Base-by-base conservation (phyloP, 2,113 vertebrate genomes). In the Muntiacus muntjak region DNA sequence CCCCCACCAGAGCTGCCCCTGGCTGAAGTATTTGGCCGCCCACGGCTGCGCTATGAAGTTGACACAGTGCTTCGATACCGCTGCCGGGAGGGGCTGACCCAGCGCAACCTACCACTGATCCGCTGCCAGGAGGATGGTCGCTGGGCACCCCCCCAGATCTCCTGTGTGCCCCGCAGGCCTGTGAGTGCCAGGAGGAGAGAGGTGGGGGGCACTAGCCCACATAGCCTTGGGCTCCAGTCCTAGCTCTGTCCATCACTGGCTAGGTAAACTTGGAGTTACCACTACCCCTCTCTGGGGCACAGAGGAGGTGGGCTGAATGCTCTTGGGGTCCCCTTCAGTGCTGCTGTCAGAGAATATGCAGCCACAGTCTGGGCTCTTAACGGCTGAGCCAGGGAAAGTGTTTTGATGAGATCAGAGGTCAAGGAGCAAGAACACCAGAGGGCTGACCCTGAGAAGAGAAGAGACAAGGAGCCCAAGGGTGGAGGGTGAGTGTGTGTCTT, bases 81-180 rank as follows among this genome's bases (percentile, higher is more conserved):
- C 86, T 99, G 99, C 89, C 98, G 87, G 3, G 98, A 98, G 0
- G 99, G 99, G 3, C 99, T 99, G 74, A 2, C 97, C 52, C 99
- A 99, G 93, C 99, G 98, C 52, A 99, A 99, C 96, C 99, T 99
- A 13, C 99, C 99, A 0, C 1, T 99, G 74, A 98, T 99, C 96
- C 99, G 97, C 23, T 99, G 99, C 97, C 99, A 98, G 84, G 98
- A 99, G 11, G 98, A 99, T 0, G 99, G 99, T 28, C 98, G 36
- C 0, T 99, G 99, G 99, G 99, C 99, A 50, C 95, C 97, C 0
- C 99, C 99, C 0, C 98, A 98, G 98, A 99, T 99, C 14, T 97
- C 98, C 97, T 99, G 99, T 88, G 98, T 98, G 26, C 98, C 99
- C 26, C 94, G 23, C 36, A 97, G 98, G 33, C 97, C 97, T 58